These are phyloP conservation scores for Acanthosoma haemorrhoidale DNA, from an alignment of 2,888 invertebrate genomes.

Conservation along the genomic window DNA sequence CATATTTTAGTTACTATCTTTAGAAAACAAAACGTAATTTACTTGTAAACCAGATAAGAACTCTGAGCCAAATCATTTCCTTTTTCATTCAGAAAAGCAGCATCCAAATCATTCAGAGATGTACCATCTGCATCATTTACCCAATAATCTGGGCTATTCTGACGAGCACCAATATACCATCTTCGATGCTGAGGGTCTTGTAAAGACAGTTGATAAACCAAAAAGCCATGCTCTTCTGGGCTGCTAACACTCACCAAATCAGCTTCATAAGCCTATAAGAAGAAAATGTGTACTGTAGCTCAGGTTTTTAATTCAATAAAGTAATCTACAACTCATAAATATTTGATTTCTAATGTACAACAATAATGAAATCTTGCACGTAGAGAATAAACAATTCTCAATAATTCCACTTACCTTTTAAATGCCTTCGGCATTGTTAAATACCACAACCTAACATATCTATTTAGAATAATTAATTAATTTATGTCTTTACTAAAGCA, in stretches of 20 bases:
- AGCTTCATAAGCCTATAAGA: constrained; percentile 63
- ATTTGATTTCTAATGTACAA: too few relatives aligned
- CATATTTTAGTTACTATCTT: too few relatives aligned
- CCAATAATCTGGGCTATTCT: constrained; percentile 70
- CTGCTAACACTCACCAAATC: constrained; percentile 75
- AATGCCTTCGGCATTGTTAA: too few relatives aligned
- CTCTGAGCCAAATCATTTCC: constrained; percentile 49
- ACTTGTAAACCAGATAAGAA: constrained; percentile 76
- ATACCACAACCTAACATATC: too few relatives aligned
- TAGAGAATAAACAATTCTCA: too few relatives aligned
- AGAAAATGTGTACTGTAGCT: too few relatives aligned
- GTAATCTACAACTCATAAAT: too few relatives aligned
- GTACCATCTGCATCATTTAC: constrained; percentile 77
- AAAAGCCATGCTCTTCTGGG: constrained; percentile 80
- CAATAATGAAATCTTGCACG: too few relatives aligned
- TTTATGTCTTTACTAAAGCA: too few relatives aligned
- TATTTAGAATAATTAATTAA: too few relatives aligned
- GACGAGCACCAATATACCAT: constrained; percentile 80
- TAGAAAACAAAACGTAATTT: constrained; percentile 29
- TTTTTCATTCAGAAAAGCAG: constrained; percentile 68
- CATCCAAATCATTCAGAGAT: constrained; percentile 69
- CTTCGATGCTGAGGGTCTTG: constrained; percentile 79
- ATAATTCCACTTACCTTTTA: too few relatives aligned
- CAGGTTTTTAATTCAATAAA: too few relatives aligned
- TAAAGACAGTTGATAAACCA: constrained; percentile 71